Conservation (phyloP, 2,113 vertebrate genomes). For the Ciconia boyciana region DNA sequence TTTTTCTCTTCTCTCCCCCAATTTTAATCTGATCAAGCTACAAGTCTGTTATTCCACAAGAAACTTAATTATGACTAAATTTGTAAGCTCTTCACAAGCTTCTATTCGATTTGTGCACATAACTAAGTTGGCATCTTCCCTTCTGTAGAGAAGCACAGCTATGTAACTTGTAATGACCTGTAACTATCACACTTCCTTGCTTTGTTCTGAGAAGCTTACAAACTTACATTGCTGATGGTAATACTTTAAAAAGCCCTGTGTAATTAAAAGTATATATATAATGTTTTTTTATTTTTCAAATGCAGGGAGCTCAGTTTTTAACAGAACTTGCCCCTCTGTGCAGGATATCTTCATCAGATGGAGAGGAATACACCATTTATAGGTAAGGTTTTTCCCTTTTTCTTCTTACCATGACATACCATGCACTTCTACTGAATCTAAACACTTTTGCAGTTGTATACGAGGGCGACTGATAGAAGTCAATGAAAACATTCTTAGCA, state of each 20-base stretch:
- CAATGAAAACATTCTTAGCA: slow-evolving; percentile 89
- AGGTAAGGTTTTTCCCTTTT: slow-evolving; percentile 75
- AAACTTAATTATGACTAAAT: not conserved
- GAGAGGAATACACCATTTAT: slow-evolving; percentile 90
- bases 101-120: accelerated
- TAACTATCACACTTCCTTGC: not conserved
- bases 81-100: not conserved
- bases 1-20: not conserved
- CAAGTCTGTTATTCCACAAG: not conserved
- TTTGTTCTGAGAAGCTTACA: not conserved
- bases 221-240: not conserved
- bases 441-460: slow-evolving; percentile 81
- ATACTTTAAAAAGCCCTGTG: not conserved
- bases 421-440: not conserved
- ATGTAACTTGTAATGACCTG: not conserved
- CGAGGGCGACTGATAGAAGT: slow-evolving; percentile 94
- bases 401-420: not conserved
- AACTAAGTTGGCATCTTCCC: not conserved
- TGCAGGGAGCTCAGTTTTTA: slow-evolving; percentile 93
- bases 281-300: not conserved
- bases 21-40: not conserved
- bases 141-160: not conserved
- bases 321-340: slow-evolving; percentile 95
- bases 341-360: slow-evolving; percentile 88
- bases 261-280: not conserved